Evolutionary conservation across 2,888 invertebrate species (phyloP).

Genomic region (Cephus nigrinus): DNA sequence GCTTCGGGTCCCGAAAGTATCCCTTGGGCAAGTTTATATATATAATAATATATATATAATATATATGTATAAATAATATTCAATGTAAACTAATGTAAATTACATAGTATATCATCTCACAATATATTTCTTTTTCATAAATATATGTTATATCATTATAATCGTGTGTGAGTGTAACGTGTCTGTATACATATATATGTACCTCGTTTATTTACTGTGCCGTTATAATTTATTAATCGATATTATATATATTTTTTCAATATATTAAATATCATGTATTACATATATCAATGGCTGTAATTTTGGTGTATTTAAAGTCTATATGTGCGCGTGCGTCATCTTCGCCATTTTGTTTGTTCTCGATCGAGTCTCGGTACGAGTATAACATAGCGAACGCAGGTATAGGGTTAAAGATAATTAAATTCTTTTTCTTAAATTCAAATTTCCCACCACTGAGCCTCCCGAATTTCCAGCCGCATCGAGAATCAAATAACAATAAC

Average conservation of each 20-base stretch:
- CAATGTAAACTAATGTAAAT: constrained; percentile 52
- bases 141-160: constrained; percentile 54
- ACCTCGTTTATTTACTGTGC: constrained; percentile 48
- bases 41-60: constrained; percentile 40
- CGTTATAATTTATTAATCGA: constrained; percentile 29
- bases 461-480: background rate
- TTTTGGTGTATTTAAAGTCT: background rate
- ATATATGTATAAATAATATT: constrained; percentile 38
- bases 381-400: too few species aligned
- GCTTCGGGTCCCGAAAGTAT: too few species aligned
- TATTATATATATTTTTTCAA: constrained; percentile 43
- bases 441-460: background rate
- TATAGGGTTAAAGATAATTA: too few species aligned
- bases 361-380: background rate
- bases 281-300: constrained; percentile 34
- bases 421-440: background rate
- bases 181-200: constrained; percentile 13
- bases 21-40: too few species aligned
- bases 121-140: constrained; percentile 54
- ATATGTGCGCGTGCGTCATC: background rate
- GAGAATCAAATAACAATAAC: background rate
- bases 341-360: background rate
- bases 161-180: constrained; percentile 8
- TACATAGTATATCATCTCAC: constrained; percentile 42
- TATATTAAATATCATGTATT: constrained; percentile 38